Base-by-base conservation (phyloP, 2,888 invertebrate species). In the Agrotis segetum region DNA sequence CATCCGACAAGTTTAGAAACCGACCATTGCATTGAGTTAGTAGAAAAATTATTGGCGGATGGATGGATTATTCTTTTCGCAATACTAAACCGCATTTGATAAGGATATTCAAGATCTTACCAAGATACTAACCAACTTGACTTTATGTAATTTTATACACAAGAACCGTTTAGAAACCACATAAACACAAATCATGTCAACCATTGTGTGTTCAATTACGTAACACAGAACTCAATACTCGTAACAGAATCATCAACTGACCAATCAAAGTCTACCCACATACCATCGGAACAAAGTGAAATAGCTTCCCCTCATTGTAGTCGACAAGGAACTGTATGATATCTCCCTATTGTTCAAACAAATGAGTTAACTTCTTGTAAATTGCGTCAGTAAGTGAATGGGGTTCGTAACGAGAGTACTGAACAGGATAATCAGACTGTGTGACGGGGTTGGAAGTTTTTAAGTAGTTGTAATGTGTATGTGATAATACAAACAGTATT, bases 231-330 rank as follows among this genome's bases (percentile, higher is more conserved):
- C 14, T 63, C n/a, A 16, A 61, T 34, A 2, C 16, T 63, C 44
- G 47, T 60, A 74, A 68, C 60, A 58, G 50, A 55, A 64, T 34
- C 34, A 40, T 5, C 1, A 16, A 9, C 65, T 78, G 78, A 78
- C 82, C 77, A 67, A 71, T 58, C 50, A n/a, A 13, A 29, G 16
- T 3, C 6, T 68, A 66, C 21, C 16, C 17, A 52, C 24, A 24
- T 13, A 4, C 24, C 52, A 71, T 84, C 73, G 56, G 65, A 77
- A 79, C 72, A 67, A 77, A 81, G 55, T 60, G 50, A 67, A 40
- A 74, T 56, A 24, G 24, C 78, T 85, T 85, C 85, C 85, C 58
- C 52, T 71, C 60, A 85, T 85, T 85, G 86, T 86, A 67, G 29
- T 59, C 17, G n/a, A 70, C 58, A 58, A 75, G 85, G 86, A 86